Evolutionary conservation across 2,113 vertebrate genomes (phyloP).

Genomic region (Callaeas wilsoni): DNA sequence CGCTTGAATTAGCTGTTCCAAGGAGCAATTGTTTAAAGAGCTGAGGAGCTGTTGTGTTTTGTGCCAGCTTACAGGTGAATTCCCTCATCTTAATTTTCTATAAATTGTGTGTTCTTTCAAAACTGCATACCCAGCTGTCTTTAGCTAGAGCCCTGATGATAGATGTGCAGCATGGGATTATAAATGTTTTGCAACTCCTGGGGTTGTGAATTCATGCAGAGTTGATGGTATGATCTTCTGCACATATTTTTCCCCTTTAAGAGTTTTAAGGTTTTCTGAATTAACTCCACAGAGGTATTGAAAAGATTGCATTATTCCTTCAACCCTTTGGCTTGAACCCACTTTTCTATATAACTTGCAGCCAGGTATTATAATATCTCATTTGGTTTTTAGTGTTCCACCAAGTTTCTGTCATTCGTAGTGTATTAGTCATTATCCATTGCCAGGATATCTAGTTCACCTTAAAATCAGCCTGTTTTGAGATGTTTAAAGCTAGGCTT

Average conservation of each 20-base stretch:
- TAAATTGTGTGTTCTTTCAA: neutral
- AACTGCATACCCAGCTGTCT: neutral
- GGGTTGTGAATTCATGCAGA: neutral
- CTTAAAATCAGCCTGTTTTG: neutral
- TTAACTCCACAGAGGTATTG: neutral
- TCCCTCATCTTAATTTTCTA: neutral
- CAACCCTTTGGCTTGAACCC: neutral
- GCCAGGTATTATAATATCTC: neutral
- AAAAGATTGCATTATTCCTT: conserved; percentile 5
- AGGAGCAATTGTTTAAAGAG: neutral
- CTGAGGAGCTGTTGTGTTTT: neutral
- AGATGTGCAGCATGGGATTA: neutral
- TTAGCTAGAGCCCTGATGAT: neutral
- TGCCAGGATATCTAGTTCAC: neutral
- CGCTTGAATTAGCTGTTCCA: neutral
- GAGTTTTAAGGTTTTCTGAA: neutral
- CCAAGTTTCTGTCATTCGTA: conserved; percentile 45
- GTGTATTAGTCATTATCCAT: conserved; percentile 35
- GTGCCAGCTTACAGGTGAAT: neutral
- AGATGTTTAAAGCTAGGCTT: neutral
- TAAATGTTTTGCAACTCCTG: neutral
- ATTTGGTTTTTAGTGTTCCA: conserved; percentile 20
- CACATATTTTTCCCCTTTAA: neutral
- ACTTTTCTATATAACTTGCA: neutral
- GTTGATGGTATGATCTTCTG: neutral